Percentiles rank a stretch among this genome's conserved stretches.
Evolutionary conservation across 2,797 vertebrate genomes (phyloP).

Genomic region (Cirrhinus mrigala): DNA sequence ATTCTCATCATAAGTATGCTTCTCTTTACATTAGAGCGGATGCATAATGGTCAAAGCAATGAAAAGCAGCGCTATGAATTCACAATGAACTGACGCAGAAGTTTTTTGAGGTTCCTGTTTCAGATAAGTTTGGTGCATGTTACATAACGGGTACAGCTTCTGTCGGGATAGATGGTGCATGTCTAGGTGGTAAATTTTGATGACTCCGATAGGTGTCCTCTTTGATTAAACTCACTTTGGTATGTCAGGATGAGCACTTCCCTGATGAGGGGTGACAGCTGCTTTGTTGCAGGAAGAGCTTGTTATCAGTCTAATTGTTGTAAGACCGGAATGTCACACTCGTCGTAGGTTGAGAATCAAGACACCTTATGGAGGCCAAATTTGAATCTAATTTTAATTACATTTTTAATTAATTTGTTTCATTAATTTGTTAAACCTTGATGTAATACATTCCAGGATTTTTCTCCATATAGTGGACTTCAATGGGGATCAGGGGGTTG

Average conservation of each 20-base stretch:
- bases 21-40: constrained; percentile 33
- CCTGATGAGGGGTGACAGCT: constrained; percentile 41
- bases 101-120: not conserved
- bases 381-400: not conserved
- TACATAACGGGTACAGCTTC: not conserved
- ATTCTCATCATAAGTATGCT: constrained; percentile 24
- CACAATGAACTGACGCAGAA: not conserved
- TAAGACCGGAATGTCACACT: not conserved
- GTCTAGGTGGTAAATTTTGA: constrained; percentile 26
- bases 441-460: too few species aligned
- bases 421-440: too few species aligned
- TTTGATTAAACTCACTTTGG: constrained; percentile 21
- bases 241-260: constrained; percentile 5
- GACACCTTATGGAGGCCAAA: not conserved
- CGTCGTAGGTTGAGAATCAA: not conserved
- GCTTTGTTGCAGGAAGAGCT: constrained; percentile 16
- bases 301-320: constrained; percentile 3
- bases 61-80: constrained; percentile 15
- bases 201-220: constrained; percentile 28
- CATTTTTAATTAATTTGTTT: too few species aligned
- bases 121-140: not conserved
- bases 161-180: constrained; percentile 22
- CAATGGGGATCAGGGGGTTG: too few species aligned
- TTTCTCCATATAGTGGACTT: too few species aligned
- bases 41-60: constrained; percentile 32